A percentile compares a stretch with the other conserved stretches of the same genome.
Evolutionary conservation across 30 jellyfish, hydroid and myxozoan genomes (phyloP).

Genomic region (Hydractinia echinata): DNA sequence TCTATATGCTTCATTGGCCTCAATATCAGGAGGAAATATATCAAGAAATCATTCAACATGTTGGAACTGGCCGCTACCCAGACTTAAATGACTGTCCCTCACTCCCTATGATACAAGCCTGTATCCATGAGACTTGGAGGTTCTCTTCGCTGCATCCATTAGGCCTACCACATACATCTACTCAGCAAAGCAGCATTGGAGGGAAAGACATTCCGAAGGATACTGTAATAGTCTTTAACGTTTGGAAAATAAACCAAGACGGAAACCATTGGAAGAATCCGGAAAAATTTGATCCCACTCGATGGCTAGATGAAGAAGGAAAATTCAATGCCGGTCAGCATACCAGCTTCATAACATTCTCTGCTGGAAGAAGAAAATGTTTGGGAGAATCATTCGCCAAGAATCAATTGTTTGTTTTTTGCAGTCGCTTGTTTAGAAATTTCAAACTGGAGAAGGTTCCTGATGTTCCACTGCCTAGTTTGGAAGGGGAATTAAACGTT

Average conservation of each 20-base stretch:
- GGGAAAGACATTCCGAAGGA: conserved; percentile 50
- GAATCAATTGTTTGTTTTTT: conserved; percentile 43
- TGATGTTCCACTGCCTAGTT: conserved; percentile 44
- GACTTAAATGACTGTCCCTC: conserved; percentile 43
- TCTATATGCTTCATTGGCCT: conserved; percentile 66
- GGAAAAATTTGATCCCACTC: conserved; percentile 53
- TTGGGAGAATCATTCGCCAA: conserved; percentile 65
- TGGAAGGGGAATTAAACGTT: conserved; percentile 49
- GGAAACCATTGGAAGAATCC: conserved; percentile 75
- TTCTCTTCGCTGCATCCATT: conserved; percentile 65
- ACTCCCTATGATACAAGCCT: conserved; percentile 49
- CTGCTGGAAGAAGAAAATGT: conserved; percentile 81
- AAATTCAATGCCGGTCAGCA: conserved; percentile 31
- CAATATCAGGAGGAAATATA: conserved; percentile 47
- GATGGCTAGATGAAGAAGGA: conserved; percentile 78
- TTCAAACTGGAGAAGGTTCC: conserved; percentile 36
- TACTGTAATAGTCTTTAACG: conserved; percentile 52
- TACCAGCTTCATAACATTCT: conserved; percentile 54
- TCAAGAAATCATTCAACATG: conserved; percentile 44
- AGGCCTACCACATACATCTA: conserved; percentile 66
- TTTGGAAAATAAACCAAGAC: conserved; percentile 66
- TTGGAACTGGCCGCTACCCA: conserved; percentile 57
- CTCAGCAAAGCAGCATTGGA: conserved; percentile 22
- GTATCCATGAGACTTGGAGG: conserved; percentile 54
- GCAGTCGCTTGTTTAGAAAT: conserved; percentile 40